phyloP scores from a whole-genome alignment of 2,113 vertebrate genomes.

The Dinomys branickii region DNA sequence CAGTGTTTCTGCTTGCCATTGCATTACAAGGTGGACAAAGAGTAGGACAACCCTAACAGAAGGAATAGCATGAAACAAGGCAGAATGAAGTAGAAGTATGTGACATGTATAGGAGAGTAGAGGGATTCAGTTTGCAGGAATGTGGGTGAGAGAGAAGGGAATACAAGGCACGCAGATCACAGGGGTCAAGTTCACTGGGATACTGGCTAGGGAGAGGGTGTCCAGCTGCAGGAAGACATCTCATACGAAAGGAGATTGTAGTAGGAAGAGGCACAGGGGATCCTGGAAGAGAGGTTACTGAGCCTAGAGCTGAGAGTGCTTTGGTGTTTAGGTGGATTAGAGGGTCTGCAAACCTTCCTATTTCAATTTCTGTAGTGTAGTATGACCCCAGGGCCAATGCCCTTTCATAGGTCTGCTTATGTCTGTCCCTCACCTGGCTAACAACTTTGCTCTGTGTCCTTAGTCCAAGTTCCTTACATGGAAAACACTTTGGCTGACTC shows the following conservation, averaged over 20 bases:
- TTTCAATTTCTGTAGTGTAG: not conserved
- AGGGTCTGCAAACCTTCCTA: not conserved
- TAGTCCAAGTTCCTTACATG: not conserved
- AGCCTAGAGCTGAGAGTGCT: not conserved
- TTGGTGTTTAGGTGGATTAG: not conserved
- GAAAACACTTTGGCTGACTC: not conserved
- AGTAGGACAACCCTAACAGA: not conserved
- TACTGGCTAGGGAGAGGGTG: rapidly evolving
- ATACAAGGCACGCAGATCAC: not conserved
- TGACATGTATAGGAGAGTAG: rapidly evolving
- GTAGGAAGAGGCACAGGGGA: not conserved
- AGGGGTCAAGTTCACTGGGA: too few relatives aligned
- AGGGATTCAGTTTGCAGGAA: not conserved
- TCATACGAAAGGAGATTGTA: not conserved
- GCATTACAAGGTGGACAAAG: not conserved
- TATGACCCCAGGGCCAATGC: rapidly evolving
- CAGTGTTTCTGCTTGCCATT: too few relatives aligned
- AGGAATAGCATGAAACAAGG: not conserved
- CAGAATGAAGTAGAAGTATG: not conserved
- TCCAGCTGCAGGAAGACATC: not conserved
- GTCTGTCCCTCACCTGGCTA: too few relatives aligned
- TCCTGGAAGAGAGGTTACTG: not conserved
- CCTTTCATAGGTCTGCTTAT: not conserved
- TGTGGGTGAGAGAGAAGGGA: not conserved
- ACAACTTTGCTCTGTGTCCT: conserved; percentile 2